Conservation (phyloP, 2,113 vertebrate genomes). For the Chaetodon trifascialis region DNA sequence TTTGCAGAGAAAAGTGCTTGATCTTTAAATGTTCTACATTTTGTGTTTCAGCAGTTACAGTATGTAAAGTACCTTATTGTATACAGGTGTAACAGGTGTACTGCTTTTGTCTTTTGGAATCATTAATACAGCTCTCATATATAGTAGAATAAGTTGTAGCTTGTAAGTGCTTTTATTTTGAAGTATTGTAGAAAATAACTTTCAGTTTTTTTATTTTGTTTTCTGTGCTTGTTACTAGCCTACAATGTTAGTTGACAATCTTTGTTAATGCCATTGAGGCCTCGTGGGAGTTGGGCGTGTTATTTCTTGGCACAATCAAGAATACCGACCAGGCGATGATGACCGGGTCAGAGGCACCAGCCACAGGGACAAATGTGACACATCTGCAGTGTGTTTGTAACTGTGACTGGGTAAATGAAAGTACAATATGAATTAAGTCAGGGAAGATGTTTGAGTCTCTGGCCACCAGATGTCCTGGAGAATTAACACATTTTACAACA, state of each 20-base stretch:
- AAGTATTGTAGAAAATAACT: slow-evolving; percentile 6
- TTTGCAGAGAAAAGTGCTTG: slow-evolving; percentile 22
- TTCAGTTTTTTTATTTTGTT: slow-evolving; percentile 14
- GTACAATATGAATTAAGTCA: slow-evolving; percentile 14
- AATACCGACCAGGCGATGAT: background rate
- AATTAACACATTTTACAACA: background rate
- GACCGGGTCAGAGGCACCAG: background rate
- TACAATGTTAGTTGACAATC: slow-evolving; percentile 1
- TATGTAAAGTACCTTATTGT: slow-evolving; percentile 33
- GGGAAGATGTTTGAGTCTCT: slow-evolving; percentile 1
- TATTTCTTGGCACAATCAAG: background rate
- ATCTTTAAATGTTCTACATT: slow-evolving; percentile 31
- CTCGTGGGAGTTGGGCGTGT: slow-evolving; percentile 1
- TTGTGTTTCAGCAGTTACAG: slow-evolving; percentile 19
- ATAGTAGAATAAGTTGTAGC: background rate
- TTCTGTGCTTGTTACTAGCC: slow-evolving; percentile 10
- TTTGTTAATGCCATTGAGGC: slow-evolving; percentile 27
- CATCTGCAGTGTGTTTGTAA: slow-evolving; percentile 14
- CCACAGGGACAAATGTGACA: background rate
- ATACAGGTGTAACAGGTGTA: slow-evolving; percentile 12
- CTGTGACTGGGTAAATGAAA: slow-evolving; percentile 11
- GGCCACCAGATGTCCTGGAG: background rate
- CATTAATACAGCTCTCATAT: background rate
- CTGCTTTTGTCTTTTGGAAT: slow-evolving; percentile 32
- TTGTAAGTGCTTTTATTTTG: slow-evolving; percentile 29